Conservation (phyloP, 2,888 invertebrate species). For the Hypomecis atomaria region DNA sequence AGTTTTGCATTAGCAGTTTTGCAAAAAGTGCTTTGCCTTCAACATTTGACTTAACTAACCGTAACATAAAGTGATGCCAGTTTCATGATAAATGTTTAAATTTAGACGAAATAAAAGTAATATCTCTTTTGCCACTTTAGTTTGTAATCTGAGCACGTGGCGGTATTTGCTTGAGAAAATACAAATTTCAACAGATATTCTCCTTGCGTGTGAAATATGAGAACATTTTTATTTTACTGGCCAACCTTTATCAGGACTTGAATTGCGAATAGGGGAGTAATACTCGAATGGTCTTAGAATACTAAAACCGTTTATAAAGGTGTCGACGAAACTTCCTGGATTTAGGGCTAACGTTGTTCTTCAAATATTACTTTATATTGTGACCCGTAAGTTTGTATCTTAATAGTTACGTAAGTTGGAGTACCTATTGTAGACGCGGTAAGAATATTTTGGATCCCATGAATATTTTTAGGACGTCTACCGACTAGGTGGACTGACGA, state of each 20-base stretch:
- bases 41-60: slow-evolving; percentile 31
- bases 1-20: slow-evolving; percentile 11
- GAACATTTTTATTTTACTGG: slow-evolving; percentile 18
- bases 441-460: too few relatives aligned
- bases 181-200: slow-evolving; percentile 28
- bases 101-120: slow-evolving; percentile 25
- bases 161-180: slow-evolving; percentile 24
- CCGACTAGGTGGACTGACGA: too few relatives aligned
- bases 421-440: too few relatives aligned
- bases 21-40: slow-evolving; percentile 17
- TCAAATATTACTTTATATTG: neutral
- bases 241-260: slow-evolving; percentile 9
- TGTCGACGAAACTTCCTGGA: neutral
- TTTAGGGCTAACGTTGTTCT: neutral
- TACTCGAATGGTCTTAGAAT: neutral
- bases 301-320: slow-evolving; percentile 2
- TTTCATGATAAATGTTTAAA: slow-evolving; percentile 27
- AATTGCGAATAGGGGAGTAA: slow-evolving; percentile 4
- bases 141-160: slow-evolving; percentile 30
- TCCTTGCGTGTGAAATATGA: slow-evolving; percentile 15
- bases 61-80: slow-evolving; percentile 25
- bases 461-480: too few relatives aligned
- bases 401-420: too few relatives aligned
- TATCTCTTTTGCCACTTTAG: slow-evolving; percentile 18
- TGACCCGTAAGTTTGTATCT: too few relatives aligned